Evolutionary conservation across 2,113 vertebrate species (phyloP).

Genomic region (Osmerus eperlanus): DNA sequence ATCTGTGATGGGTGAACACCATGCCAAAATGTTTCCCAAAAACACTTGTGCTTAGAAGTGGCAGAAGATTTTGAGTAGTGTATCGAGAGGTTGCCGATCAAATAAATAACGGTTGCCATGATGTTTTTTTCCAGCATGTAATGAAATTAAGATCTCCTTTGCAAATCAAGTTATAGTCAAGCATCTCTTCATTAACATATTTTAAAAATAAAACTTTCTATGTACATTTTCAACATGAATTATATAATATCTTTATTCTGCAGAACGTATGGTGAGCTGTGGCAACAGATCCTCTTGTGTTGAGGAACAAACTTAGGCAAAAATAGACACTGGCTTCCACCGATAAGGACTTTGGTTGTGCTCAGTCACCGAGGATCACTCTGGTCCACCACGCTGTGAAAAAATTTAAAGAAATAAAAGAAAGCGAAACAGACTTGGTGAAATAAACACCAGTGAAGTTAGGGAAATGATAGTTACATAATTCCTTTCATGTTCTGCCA

Average conservation of each 20-base stretch:
- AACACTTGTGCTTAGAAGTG: neutral
- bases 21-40: neutral
- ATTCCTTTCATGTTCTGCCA: too few species aligned
- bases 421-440: neutral
- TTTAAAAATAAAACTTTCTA: constrained; percentile 50
- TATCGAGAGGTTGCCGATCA: neutral
- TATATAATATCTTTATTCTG: constrained; percentile 53
- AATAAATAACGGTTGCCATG: neutral
- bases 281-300: constrained; percentile 45
- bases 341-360: constrained; percentile 42
- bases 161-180: constrained; percentile 17
- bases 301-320: constrained; percentile 35
- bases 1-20: neutral
- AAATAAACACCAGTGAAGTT: neutral
- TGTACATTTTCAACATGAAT: constrained; percentile 62
- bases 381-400: constrained; percentile 73
- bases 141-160: constrained; percentile 12
- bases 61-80: neutral
- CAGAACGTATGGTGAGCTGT: constrained; percentile 35
- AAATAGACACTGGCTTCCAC: constrained; percentile 43
- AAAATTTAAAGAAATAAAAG: constrained; percentile 4
- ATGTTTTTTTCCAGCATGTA: constrained; percentile 9
- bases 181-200: constrained; percentile 22
- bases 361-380: constrained; percentile 50
- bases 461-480: neutral